Evolutionary conservation across 64 coral and sea anemone species (phyloP), one percentile per base, ranked within the genome.

Genomic region (Anthopleura sola): DNA sequence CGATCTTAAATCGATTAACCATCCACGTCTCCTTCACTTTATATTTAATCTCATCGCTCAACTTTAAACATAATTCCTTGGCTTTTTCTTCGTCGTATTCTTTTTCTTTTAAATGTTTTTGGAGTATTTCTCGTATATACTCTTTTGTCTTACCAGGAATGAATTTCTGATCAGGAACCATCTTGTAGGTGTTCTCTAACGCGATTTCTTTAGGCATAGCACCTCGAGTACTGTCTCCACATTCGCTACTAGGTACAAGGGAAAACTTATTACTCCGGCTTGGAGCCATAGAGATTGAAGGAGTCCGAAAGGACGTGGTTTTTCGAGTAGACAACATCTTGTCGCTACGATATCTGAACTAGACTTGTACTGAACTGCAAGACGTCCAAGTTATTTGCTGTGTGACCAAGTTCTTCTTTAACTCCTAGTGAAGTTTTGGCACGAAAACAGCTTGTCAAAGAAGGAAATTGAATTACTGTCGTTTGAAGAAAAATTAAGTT

Each of bases 121-220:
- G 84, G n/a, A 91, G 78, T 13, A 91, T 44, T 0, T 91, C 62
- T 28, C 54, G 54, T 13, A 91, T 91, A 24, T 60, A 86, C 18
- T 1, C 37, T 3, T 58, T 11, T 0, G 54, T 62, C 49, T 86
- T 85, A n/a, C 39, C 84, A 28, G 56, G 58, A 28, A 86, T 20
- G 44, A 86, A 86, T 14, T 49, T 36, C 29, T 86, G 21, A 5
- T 86, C 58, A 3, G 89, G 89, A 21, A 62, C 28, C 75, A 91
- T 68, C 62, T 91, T 81, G 56, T 86, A 91, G 9, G 89, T 86
- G 75, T 91, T 91, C 37, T 86, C 89, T 11, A 69, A 66, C 31
- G 20, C 20, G 82, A 78, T 71, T 78, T 60, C 44, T 46, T 79
- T 79, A 2, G 76, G 15, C 7, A 37, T 15, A 79, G 15, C 36